These are phyloP conservation scores for Agapostemon virescens DNA, from an alignment of 2,888 invertebrate species.

Conservation along the genomic window DNA sequence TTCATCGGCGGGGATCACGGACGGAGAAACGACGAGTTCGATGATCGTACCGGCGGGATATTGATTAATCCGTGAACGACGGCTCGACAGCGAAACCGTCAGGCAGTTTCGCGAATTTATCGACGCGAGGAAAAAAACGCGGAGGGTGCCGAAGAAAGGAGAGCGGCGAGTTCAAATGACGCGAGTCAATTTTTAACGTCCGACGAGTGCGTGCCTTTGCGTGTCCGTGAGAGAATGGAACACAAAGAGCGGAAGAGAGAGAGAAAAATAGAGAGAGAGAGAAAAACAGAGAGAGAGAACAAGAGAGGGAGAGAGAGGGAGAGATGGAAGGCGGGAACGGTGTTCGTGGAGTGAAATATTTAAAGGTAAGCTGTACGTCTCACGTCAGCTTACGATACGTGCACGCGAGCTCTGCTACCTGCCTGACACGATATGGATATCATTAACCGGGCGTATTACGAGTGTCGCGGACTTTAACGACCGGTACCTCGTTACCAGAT, in stretches of 20 bases:
- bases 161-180: conserved; percentile 25
- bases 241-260: too few relatives aligned
- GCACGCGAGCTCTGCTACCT: conserved; percentile 32
- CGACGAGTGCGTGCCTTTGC: background rate
- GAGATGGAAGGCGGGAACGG: conserved; percentile 13
- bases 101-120: conserved; percentile 24
- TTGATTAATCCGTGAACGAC: conserved; percentile 26
- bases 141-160: background rate
- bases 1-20: conserved; percentile 28
- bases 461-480: conserved; percentile 69
- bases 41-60: conserved; percentile 24
- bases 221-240: conserved; percentile 8
- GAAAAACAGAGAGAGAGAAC: background rate
- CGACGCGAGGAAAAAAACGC: conserved; percentile 1
- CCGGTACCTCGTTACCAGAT: conserved; percentile 65
- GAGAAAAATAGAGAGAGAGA: too few relatives aligned
- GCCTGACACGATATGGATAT: conserved; percentile 59
- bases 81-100: conserved; percentile 20
- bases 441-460: conserved; percentile 67
- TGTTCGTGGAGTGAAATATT: conserved; percentile 59
- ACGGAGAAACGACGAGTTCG: conserved; percentile 9
- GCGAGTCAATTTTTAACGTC: conserved; percentile 49
- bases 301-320: background rate
- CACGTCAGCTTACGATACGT: conserved; percentile 63
- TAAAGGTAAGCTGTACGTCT: conserved; percentile 61